These are phyloP conservation scores for Cataglyphis rosenhaueri DNA, from an alignment of 2,888 invertebrate species.

Conservation along the genomic window DNA sequence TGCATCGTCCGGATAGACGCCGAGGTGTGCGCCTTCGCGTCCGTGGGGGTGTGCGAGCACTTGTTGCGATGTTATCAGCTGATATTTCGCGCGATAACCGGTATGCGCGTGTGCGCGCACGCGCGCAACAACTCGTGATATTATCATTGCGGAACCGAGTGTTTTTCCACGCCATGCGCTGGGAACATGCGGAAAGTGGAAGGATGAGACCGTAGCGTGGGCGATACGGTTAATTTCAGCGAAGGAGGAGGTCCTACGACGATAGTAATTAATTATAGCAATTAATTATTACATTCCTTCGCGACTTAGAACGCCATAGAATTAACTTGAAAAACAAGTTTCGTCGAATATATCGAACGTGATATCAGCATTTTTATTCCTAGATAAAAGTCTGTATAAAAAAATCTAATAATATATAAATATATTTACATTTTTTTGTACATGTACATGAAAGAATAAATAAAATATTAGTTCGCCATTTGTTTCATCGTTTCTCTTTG, in stretches of 20 bases:
- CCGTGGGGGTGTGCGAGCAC: constrained; percentile 70
- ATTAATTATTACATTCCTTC: constrained; percentile 38
- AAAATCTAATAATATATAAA: neutral
- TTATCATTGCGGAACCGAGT: constrained; percentile 67
- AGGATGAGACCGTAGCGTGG: constrained; percentile 33
- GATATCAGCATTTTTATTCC: neutral
- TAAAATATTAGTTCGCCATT: neutral
- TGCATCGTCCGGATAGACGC: constrained; percentile 42
- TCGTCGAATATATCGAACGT: neutral
- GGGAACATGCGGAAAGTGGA: constrained; percentile 61
- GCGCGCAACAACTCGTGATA: constrained; percentile 55
- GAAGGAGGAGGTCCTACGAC: constrained; percentile 22
- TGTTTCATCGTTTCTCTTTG: neutral
- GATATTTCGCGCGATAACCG: constrained; percentile 74
- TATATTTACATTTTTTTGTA: neutral
- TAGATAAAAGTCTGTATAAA: neutral
- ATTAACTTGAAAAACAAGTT: constrained; percentile 2
- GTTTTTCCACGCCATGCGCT: constrained; percentile 51
- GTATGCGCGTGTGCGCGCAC: constrained; percentile 49
- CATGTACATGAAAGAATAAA: neutral
- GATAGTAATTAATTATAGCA: constrained; percentile 51
- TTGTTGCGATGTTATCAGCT: constrained; percentile 74
- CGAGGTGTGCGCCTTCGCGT: constrained; percentile 64
- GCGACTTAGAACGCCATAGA: neutral
- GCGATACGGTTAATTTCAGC: constrained; percentile 51